Evolutionary conservation across 2,797 vertebrate species (phyloP), one percentile per base, ranked within the genome.

Genomic region (Molossus molossus): DNA sequence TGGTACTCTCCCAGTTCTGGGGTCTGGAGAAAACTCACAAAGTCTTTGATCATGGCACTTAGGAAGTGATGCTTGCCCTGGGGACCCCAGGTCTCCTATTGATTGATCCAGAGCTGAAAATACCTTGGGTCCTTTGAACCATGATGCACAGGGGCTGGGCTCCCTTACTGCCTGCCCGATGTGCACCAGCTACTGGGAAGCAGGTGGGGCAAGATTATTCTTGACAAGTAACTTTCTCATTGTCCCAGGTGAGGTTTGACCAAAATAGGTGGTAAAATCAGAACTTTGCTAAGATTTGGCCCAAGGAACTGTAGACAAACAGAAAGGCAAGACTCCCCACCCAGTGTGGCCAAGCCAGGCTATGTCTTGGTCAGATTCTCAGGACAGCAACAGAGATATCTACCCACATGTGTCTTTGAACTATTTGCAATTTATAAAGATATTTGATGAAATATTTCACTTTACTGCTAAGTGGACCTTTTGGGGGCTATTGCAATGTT

Each of bases 371-470:
- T 92, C 20, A 81, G 53, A 79, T 37, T 23, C 48, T 27, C 60
- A 79, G 87, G 60, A 58, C 23, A 4, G 1, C 3, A 11, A 6
- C 50, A 62, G 72, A 45, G 40, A 5, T 5, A 21, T 40, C 53
- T 55, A 73, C 48, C n/a, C 0, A 0, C 18, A 1, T 0, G 21
- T 48, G 12, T 23, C 45, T 27, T 37, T 17, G n/a, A 40, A 50
- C 27, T 53, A 3, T 45, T 10, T 6, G 10, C 70, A 40, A 23
- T 67, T n/a, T 60, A 2, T 50, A 55, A 73, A 79, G 27, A 27
- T 33, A 57, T 88, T 82, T 29, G 62, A 40, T 81, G 80, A 67
- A 77, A 29, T 37, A 6, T 70, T 58, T 60, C 62, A 62, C 57
- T 82, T 81, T 33, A 25, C 14, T 73, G 60, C 20, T 60, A 57